phyloP scores from a whole-genome alignment of 2,797 vertebrate species.

The Alosa sapidissima region DNA sequence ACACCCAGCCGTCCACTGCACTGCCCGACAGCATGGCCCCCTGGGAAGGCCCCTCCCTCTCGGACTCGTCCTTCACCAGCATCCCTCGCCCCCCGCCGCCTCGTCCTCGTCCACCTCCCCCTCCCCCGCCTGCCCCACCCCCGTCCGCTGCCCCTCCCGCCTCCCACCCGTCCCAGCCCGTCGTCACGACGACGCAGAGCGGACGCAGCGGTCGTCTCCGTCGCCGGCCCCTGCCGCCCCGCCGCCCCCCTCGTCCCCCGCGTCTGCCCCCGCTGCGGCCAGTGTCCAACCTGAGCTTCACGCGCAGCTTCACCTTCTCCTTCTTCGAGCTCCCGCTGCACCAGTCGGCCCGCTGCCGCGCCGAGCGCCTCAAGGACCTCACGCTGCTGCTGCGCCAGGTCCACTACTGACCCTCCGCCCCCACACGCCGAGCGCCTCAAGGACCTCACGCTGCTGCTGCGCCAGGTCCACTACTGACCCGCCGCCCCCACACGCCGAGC shows the following conservation, averaged over 20 bases:
- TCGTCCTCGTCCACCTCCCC: constrained; percentile 41
- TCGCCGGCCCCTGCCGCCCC: constrained; percentile 50
- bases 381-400: constrained; percentile 70
- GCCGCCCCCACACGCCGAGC: no score
- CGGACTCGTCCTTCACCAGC: constrained; percentile 68
- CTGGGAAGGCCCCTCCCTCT: constrained; percentile 63
- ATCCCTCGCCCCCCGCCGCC: constrained; percentile 55
- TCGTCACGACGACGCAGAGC: constrained; percentile 17
- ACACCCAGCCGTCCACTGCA: constrained; percentile 37
- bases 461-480: no score
- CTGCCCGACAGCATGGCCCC: constrained; percentile 66
- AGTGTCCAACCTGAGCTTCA: constrained; percentile 79
- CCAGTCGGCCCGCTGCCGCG: constrained; percentile 66
- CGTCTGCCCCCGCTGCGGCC: constrained; percentile 72
- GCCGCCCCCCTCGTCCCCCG: constrained; percentile 53
- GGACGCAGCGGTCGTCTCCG: constrained; percentile 38
- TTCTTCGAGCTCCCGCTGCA: constrained; percentile 82
- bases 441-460: no score
- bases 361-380: constrained; percentile 67
- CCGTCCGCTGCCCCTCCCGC: constrained; percentile 37
- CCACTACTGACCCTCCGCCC: constrained; percentile 55
- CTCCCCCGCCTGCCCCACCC: constrained; percentile 35
- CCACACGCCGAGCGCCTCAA: no score
- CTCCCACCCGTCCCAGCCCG: constrained; percentile 46
- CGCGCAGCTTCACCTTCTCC: constrained; percentile 82